phyloP scores from a whole-genome alignment of 2,797 vertebrate species.

The Pseudomugil tenellus region DNA sequence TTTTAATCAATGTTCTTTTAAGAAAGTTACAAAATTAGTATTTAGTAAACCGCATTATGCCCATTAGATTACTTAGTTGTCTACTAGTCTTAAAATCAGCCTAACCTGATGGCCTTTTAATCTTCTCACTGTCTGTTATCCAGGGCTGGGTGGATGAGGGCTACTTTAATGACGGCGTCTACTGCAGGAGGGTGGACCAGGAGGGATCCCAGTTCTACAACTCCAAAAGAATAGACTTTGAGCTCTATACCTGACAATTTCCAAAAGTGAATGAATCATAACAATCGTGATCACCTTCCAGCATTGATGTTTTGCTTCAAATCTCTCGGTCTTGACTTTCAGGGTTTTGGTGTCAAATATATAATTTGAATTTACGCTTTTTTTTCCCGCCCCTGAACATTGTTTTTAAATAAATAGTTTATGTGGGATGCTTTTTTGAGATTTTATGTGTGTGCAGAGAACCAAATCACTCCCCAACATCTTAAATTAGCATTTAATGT shows the following conservation, averaged over 20 bases:
- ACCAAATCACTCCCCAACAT: background rate
- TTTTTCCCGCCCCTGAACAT: constrained; percentile 57
- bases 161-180: constrained; percentile 90
- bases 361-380: constrained; percentile 33
- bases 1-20: background rate
- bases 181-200: constrained; percentile 88
- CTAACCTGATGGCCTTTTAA: constrained; percentile 45
- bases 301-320: constrained; percentile 9
- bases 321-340: background rate
- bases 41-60: constrained; percentile 18
- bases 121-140: constrained; percentile 53
- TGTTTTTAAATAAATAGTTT: constrained; percentile 72
- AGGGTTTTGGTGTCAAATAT: constrained; percentile 21
- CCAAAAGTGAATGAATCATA: background rate
- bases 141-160: constrained; percentile 93
- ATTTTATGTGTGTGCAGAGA: background rate
- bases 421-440: constrained; percentile 31
- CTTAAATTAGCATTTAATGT: background rate
- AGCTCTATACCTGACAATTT: constrained; percentile 86
- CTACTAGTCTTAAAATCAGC: constrained; percentile 21
- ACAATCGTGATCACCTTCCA: background rate
- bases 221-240: constrained; percentile 92
- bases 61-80: constrained; percentile 13
- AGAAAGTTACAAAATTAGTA: background rate
- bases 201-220: constrained; percentile 90